Percentiles rank a stretch among this genome's conserved stretches.
These are phyloP conservation scores for Prinia subflava DNA, from an alignment of 2,113 vertebrate genomes.

Conservation along the genomic window DNA sequence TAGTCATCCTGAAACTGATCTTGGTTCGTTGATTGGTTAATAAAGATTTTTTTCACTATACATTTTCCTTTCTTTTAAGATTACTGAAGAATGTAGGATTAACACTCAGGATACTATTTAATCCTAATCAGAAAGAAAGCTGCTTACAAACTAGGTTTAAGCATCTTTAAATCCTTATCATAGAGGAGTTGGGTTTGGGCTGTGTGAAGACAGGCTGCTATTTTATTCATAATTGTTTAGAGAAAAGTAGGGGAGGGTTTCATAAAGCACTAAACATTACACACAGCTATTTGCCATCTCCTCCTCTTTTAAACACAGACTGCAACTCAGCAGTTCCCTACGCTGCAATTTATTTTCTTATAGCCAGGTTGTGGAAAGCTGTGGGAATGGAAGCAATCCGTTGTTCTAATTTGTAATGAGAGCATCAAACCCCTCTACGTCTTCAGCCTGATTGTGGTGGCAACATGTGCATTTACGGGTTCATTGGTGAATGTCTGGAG, in stretches of 20 bases:
- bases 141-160: neutral
- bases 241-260: neutral
- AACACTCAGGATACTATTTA: neutral
- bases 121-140: neutral
- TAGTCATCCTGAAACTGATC: neutral
- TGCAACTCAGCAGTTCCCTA: neutral
- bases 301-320: neutral
- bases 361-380: neutral
- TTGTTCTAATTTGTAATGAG: neutral
- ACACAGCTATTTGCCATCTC: neutral
- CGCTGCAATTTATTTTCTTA: neutral
- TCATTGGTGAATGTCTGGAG: neutral
- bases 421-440: accelerated
- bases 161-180: neutral
- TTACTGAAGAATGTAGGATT: neutral
- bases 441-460: neutral
- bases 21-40: neutral
- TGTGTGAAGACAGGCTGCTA: neutral
- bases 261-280: neutral
- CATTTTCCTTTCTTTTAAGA: neutral
- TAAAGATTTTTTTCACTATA: neutral
- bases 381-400: neutral
- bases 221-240: neutral
- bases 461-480: neutral
- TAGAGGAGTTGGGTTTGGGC: neutral